Conservation (phyloP, 2,888 invertebrate species). For the Selenia dentaria region DNA sequence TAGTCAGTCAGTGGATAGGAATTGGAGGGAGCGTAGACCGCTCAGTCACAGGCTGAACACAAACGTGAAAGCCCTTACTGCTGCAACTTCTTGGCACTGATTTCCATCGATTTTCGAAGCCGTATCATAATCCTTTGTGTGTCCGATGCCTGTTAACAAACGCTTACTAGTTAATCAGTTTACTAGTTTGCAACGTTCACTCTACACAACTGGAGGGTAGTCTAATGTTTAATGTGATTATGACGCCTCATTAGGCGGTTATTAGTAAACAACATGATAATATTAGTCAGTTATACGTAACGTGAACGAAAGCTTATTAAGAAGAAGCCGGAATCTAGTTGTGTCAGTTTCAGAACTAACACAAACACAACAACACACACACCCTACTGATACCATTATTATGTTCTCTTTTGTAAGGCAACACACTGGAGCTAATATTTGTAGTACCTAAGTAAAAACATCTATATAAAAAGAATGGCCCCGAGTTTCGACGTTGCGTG, state of each 20-base stretch:
- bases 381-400: no score
- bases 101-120: constrained; percentile 77
- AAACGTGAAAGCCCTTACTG: constrained; percentile 17
- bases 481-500: no score
- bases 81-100: constrained; percentile 19
- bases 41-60: no score
- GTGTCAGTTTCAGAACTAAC: no score
- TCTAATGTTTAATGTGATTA: constrained; percentile 32
- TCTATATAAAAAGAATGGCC: no score
- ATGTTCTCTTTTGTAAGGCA: no score
- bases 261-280: constrained; percentile 15
- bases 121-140: constrained; percentile 72
- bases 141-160: constrained; percentile 75
- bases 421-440: no score
- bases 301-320: not conserved
- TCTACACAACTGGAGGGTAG: constrained; percentile 1
- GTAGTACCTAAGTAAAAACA: no score
- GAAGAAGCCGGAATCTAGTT: not conserved
- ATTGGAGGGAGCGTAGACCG: no score
- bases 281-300: no score
- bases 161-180: constrained; percentile 79
- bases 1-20: no score
- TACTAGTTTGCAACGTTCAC: constrained; percentile 44
- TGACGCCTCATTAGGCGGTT: constrained; percentile 20
- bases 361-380: no score